phyloP scores from a whole-genome alignment of 1,140 invertebrate species.

The Druon quercuslanigerum region DNA sequence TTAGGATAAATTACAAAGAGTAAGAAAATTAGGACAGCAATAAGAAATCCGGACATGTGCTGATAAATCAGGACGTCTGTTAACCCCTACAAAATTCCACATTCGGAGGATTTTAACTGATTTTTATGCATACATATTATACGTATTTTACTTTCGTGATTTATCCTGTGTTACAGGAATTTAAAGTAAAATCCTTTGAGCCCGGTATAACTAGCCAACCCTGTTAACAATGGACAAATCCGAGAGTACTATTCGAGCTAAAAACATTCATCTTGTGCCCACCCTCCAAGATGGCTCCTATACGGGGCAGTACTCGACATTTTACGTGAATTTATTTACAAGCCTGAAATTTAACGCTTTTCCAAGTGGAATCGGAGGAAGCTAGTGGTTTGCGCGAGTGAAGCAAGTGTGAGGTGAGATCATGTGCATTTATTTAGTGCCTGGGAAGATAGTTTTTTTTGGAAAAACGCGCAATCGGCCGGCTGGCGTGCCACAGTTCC shows the following conservation, averaged over 20 bases:
- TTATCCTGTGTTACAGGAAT: no score
- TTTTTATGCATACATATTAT: no score
- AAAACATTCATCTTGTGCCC: conserved; percentile 66
- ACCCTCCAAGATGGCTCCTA: conserved; percentile 73
- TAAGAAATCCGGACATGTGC: no score
- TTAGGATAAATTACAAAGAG: no score
- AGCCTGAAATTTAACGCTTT: conserved; percentile 52
- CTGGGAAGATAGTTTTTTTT: conserved; percentile 19
- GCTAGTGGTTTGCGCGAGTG: conserved; percentile 2
- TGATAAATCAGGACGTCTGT: no score
- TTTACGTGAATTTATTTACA: conserved; percentile 70
- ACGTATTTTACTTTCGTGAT: background rate
- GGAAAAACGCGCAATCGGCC: conserved; percentile 50
- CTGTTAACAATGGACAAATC: conserved; percentile 24
- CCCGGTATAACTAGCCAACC: background rate
- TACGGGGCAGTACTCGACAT: conserved; percentile 69
- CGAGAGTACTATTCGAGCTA: conserved; percentile 38
- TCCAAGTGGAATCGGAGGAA: conserved; percentile 33
- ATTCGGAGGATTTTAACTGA: no score
- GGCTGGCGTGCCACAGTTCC: conserved; percentile 58
- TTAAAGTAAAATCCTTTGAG: no score
- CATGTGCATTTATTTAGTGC: conserved; percentile 32
- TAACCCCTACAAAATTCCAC: no score
- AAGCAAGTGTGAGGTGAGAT: conserved; percentile 33
- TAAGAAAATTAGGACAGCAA: no score